Evolutionary conservation across 2,888 invertebrate species (phyloP).

Genomic region (Alviniconcha strummeri): DNA sequence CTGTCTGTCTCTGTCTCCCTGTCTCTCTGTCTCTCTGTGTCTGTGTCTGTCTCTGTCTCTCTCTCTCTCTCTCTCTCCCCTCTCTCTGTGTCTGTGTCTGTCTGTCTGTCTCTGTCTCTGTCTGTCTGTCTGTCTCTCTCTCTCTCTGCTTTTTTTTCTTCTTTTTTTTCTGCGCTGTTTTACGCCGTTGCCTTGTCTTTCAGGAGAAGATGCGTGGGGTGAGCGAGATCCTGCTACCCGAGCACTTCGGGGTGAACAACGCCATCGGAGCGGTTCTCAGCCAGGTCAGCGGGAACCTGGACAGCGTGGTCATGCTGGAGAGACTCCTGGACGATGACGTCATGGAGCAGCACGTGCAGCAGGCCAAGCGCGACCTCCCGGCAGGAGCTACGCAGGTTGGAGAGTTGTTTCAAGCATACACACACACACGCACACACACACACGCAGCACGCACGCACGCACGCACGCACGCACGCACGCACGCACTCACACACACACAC

Average conservation of each 20-base stretch:
- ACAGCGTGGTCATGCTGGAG: slow-evolving; percentile 54
- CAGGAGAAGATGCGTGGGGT: slow-evolving; percentile 48
- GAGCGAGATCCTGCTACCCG: slow-evolving; percentile 48
- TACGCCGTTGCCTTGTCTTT: background rate
- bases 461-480: no score
- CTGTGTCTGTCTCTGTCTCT: no score
- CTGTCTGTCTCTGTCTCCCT: no score
- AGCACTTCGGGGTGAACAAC: slow-evolving; percentile 65
- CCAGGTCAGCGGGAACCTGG: slow-evolving; percentile 61
- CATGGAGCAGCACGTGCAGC: slow-evolving; percentile 26
- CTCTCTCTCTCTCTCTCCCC: no score
- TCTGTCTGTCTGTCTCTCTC: no score
- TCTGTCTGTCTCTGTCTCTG: no score
- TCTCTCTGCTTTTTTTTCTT: no score
- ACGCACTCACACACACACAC: no score
- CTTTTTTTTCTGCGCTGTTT: no score
- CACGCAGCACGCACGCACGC: no score
- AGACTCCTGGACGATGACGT: slow-evolving; percentile 42
- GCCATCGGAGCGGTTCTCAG: slow-evolving; percentile 71
- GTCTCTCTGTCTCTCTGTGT: no score
- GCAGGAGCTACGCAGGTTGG: slow-evolving; percentile 12
- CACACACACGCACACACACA: background rate
- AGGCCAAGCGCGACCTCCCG: slow-evolving; percentile 5
- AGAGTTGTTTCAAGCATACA: background rate
- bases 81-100: no score